A percentile compares a stretch with the other conserved stretches of the same genome.
Evolutionary conservation across 2,113 vertebrate species (phyloP).

Genomic region (Microcebus murinus): DNA sequence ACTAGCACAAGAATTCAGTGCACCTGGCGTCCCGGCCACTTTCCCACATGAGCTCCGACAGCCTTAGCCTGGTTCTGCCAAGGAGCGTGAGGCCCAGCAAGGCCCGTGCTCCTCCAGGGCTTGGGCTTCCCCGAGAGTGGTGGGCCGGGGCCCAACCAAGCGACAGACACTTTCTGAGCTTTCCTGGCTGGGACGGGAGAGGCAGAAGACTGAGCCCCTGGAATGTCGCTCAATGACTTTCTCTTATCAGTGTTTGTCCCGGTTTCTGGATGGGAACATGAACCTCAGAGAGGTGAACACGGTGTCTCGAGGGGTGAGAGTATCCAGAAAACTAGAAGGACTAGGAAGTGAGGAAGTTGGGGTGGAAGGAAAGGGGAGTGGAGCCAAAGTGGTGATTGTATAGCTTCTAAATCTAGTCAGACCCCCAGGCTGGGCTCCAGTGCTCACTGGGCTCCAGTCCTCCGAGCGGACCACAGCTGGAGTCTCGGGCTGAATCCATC

Average conservation of each 20-base stretch:
- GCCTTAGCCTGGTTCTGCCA: not conserved
- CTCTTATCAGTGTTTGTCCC: not conserved
- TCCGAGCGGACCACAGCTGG: slow-evolving; percentile 47
- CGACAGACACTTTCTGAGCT: not conserved
- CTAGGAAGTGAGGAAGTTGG: not conserved
- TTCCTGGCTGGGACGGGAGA: not conserved
- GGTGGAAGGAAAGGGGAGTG: not conserved
- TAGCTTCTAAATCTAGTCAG: not conserved
- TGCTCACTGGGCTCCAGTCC: not conserved
- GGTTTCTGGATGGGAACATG: not conserved
- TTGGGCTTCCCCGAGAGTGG: not conserved
- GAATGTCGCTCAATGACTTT: not conserved
- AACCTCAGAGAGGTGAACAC: not conserved
- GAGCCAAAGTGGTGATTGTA: not conserved
- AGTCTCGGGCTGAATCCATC: slow-evolving; percentile 56
- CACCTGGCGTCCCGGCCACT: rapidly evolving
- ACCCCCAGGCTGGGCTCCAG: not conserved
- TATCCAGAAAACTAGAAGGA: not conserved
- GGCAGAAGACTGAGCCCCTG: not conserved
- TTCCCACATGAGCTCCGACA: not conserved
- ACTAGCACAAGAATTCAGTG: not conserved
- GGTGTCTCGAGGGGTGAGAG: not conserved
- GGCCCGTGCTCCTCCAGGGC: too few relatives aligned
- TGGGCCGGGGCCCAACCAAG: not conserved
- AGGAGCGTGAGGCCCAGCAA: not conserved